Base-by-base conservation (phyloP, 2,888 invertebrate genomes). In the Xestia xanthographa region DNA sequence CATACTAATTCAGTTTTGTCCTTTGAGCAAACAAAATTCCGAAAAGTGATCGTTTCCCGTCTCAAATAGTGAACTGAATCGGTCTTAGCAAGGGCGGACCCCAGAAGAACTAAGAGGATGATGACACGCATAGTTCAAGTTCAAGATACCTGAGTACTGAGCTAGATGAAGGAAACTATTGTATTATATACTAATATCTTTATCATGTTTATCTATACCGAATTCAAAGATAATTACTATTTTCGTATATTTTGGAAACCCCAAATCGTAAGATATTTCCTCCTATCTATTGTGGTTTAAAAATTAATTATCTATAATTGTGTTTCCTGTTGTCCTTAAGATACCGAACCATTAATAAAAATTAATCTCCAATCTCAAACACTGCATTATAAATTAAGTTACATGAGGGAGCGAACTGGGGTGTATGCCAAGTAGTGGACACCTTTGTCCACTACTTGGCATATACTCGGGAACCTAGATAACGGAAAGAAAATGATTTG, bases 71-170 rank as follows among this genome's bases (percentile, higher is more conserved):
- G 0, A 38, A 12, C 62, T 62, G 12, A 38, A 62, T 62, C 22
- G 62, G 11, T 62, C 62, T 62, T 62, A 38, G 22, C 34, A 62
- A 38, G 34, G 34, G 34, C 60, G 60, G 34, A 50, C 20, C 71
- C 71, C 48, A 71, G 20, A 65, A 71, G 71, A 20, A 48, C 34
- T 26, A 71, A 38, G 20, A 71, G 20, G 20, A 48, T 71, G 34
- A 65, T 60, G 69, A 43, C 69, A 43, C 60, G 69, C 69, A 69
- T 69, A 29, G 14, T 69, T 58, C 29, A 43, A 50, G 22, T 43
- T 43, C 56, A 58, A 69, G 41, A 60, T 22, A 34, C 34, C 17
- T 3, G 9, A 22, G 17, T 48, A 69, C 22, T 60, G 41, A 60
- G 43, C 62, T 45, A n/a, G 5, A 34, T 45, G 22, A 11, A 34